Evolutionary conservation across 2,888 invertebrate genomes (phyloP), one percentile per base, ranked within the genome.

Genomic region (Agonopterix heracliana): DNA sequence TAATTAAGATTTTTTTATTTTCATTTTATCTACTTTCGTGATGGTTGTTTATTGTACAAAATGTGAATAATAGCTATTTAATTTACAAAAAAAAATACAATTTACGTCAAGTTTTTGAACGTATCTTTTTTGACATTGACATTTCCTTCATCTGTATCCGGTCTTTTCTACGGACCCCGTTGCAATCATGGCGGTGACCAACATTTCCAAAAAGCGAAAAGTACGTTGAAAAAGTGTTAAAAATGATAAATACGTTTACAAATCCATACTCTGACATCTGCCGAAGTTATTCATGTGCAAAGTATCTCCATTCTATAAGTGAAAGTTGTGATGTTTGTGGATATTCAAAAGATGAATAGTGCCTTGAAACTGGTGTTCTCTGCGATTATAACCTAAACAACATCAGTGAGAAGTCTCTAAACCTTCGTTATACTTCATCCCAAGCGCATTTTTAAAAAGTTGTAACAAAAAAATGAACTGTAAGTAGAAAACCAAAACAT

Each of bases 191-290:
- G 87, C 88, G 81, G 81, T 78, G 80, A 73, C 63, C 76, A 87
- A 84, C 73, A 87, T 88, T 82, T 88, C 88, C 55, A 88, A 88
- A 82, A 88, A 88, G 79, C 87, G 88, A 74, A 88, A 88, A 87
- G 88, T 88, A 87, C 64, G 87, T 86, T 65, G 46, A 61, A 68
- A 63, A 53, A 56, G 57, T 62, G 58, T 56, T 51, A 60, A 54
- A 63, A 61, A 53, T 52, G 44, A 41, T 17, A 48, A 83, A 82
- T 81, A 80, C 52, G 7, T 26, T 26, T 47, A 44, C 49, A 50
- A 53, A 53, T 54, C 35, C 50, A 56, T 57, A 51, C 48, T 54
- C 51, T 40, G 46, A 36, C 43, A 52, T 41, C 50, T 34, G 54
- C 46, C 51, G 36, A 52, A 60, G 54, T 44, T 50, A 53, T 52